Evolutionary conservation across 2,113 vertebrate species (phyloP).

Genomic region (Lipotes vexillifer): DNA sequence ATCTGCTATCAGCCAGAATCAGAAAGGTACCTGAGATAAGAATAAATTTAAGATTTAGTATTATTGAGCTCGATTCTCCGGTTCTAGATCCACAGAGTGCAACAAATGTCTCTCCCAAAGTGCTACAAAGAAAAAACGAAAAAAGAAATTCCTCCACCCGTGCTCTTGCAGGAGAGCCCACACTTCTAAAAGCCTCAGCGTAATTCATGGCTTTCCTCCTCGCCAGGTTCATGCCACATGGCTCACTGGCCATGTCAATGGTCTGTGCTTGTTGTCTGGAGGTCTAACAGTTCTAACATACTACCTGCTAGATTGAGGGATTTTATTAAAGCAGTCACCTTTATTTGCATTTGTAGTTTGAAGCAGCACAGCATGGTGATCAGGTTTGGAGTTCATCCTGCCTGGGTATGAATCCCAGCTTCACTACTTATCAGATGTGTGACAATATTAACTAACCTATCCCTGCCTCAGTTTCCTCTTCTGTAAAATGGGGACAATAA

Average conservation of each 20-base stretch:
- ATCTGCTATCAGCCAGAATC: conserved; percentile 35
- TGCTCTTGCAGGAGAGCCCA: neutral
- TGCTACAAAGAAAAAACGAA: neutral
- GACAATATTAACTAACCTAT: neutral
- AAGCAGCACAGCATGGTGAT: neutral
- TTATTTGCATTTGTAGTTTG: neutral
- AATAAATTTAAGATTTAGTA: conserved; percentile 49
- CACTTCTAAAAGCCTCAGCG: neutral
- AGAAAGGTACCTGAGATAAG: conserved; percentile 34
- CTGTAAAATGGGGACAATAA: neutral
- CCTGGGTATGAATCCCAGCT: neutral
- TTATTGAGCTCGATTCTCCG: neutral
- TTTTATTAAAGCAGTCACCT: neutral
- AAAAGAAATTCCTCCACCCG: neutral
- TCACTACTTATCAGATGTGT: neutral
- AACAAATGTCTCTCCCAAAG: conserved; percentile 17
- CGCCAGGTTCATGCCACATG: neutral
- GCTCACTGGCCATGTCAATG: neutral
- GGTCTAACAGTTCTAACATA: neutral
- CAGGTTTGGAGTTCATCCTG: neutral
- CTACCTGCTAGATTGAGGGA: neutral
- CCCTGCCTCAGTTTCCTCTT: neutral
- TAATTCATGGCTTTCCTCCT: neutral
- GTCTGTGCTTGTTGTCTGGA: neutral
- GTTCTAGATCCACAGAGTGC: neutral